A percentile compares a stretch with the other conserved stretches of the same genome.
phyloP scores from a whole-genome alignment of 2,797 vertebrate species.

The Acanthornis magna region DNA sequence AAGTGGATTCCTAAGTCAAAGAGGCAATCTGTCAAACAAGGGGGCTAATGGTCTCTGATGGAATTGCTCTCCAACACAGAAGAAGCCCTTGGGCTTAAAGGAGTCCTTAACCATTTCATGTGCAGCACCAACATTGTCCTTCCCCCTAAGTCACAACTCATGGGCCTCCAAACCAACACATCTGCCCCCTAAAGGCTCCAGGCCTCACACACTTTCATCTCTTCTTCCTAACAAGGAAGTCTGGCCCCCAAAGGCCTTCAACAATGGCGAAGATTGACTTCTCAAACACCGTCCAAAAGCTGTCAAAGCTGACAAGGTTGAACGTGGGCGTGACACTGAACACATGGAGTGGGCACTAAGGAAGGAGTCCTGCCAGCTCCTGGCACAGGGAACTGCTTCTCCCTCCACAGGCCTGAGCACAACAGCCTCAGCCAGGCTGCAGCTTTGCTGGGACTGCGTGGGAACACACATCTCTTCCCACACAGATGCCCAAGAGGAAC shows the following conservation, averaged over 20 bases:
- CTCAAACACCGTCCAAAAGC: not conserved
- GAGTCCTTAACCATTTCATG: no score
- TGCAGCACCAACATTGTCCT: no score
- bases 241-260: not conserved
- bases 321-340: rapidly evolving
- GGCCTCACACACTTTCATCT: no score
- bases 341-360: not conserved
- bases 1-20: not conserved
- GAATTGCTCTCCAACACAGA: no score
- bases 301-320: not conserved
- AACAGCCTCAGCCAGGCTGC: not conserved
- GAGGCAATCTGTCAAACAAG: not conserved
- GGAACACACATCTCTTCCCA: not conserved
- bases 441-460: not conserved
- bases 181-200: no score
- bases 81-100: no score
- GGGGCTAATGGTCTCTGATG: no score
- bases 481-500: not conserved
- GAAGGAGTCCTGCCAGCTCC: not conserved
- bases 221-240: no score
- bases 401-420: not conserved
- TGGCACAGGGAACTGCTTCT: not conserved
- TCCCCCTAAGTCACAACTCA: no score
- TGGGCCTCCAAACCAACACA: no score
- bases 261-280: not conserved